A percentile compares a stretch with the other conserved stretches of the same genome.
Evolutionary conservation across 2,797 vertebrate genomes (phyloP).

Genomic region (Sarcophilus harrisii): DNA sequence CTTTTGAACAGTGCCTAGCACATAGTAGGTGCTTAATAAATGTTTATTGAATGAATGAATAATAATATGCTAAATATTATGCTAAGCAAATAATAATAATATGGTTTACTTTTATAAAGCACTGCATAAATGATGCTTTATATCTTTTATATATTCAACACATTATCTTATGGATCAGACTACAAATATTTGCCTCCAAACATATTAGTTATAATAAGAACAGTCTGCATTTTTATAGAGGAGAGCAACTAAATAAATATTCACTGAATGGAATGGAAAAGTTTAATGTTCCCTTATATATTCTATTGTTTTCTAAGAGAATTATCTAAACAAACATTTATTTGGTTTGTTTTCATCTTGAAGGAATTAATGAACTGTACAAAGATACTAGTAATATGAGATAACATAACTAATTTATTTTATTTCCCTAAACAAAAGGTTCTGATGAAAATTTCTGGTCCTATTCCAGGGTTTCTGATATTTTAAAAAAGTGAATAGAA

Average conservation of each 20-base stretch:
- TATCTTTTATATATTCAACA: neutral
- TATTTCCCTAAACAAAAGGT: neutral
- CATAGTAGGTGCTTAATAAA: neutral
- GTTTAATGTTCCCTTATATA: neutral
- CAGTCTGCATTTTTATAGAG: neutral
- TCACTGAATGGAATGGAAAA: neutral
- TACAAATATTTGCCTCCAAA: neutral
- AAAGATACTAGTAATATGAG: neutral
- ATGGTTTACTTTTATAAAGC: neutral
- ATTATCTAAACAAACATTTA: neutral
- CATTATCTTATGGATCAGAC: neutral
- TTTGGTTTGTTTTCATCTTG: neutral
- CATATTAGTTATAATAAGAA: neutral
- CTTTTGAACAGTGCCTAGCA: neutral
- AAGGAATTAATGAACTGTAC: neutral
- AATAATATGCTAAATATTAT: neutral
- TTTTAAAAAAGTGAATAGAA: neutral
- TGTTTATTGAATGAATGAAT: neutral
- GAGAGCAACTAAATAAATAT: neutral
- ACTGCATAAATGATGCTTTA: neutral
- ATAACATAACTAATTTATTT: neutral
- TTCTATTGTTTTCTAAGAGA: neutral
- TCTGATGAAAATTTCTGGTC: neutral
- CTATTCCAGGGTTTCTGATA: neutral
- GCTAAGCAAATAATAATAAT: neutral